These are phyloP conservation scores for Cherax quadricarinatus DNA, from an alignment of 1,140 invertebrate species.

Conservation along the genomic window DNA sequence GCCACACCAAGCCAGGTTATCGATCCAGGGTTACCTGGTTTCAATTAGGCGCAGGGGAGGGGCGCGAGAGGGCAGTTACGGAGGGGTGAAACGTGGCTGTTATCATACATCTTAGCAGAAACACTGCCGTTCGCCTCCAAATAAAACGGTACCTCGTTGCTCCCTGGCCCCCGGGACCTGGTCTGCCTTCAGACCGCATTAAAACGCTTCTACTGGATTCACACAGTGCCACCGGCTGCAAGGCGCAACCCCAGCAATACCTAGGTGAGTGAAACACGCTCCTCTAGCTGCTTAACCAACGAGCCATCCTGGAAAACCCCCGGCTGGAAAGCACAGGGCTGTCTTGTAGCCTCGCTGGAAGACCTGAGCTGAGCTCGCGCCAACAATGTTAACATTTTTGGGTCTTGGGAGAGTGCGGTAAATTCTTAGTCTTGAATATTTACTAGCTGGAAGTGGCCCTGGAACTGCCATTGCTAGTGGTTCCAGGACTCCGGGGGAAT, in stretches of 20 bases:
- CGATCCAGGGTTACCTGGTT: not conserved
- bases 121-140: slow-evolving; percentile 51
- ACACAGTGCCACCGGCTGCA: slow-evolving; percentile 21
- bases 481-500: slow-evolving; percentile 65
- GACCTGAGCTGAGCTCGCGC: slow-evolving; percentile 66
- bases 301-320: not conserved
- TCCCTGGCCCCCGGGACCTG: slow-evolving; percentile 39
- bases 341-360: slow-evolving; percentile 21
- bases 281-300: not conserved
- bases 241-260: slow-evolving; percentile 29
- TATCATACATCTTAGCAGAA: slow-evolving; percentile 60
- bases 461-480: slow-evolving; percentile 68
- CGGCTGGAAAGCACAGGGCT: not conserved
- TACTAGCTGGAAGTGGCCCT: slow-evolving; percentile 69
- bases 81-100: not conserved
- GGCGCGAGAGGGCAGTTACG: not conserved
- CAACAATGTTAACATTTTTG: slow-evolving; percentile 71
- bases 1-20: not conserved
- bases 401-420: slow-evolving; percentile 68
- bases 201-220: slow-evolving; percentile 70
- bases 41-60: slow-evolving; percentile 7
- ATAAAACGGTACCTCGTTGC: slow-evolving; percentile 64
- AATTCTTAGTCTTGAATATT: slow-evolving; percentile 71
- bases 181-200: slow-evolving; percentile 61
- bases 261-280: not conserved